Conservation (phyloP, 2,888 invertebrate species). For the Pollenia angustigena region DNA sequence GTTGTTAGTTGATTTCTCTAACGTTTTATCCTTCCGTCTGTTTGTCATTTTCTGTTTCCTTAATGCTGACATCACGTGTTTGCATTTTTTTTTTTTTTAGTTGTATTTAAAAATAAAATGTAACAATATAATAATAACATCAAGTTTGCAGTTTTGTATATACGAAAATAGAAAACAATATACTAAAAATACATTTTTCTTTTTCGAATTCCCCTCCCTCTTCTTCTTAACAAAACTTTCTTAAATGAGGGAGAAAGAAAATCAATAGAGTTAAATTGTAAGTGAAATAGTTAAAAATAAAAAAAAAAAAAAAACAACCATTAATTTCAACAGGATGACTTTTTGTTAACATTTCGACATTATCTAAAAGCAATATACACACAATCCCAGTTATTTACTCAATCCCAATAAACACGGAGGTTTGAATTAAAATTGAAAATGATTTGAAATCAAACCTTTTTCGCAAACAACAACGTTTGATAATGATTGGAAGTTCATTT, state of each 20-base stretch:
- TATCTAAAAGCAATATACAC: too few relatives aligned
- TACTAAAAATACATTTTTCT: background rate
- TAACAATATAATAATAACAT: slow-evolving; percentile 26
- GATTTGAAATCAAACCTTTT: too few relatives aligned
- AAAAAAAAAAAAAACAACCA: background rate
- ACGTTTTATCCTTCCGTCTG: background rate
- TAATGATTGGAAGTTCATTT: too few relatives aligned
- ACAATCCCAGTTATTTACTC: background rate
- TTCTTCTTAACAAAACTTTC: too few relatives aligned
- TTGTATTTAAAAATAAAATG: slow-evolving; percentile 6
- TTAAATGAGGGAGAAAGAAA: background rate
- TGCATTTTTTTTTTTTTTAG: slow-evolving; percentile 1
- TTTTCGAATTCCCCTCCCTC: background rate
- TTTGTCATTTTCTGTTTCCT: slow-evolving; percentile 13
- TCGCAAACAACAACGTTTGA: too few relatives aligned
- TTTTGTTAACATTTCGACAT: too few relatives aligned
- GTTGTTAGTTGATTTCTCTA: background rate
- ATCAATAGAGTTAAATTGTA: slow-evolving; percentile 17
- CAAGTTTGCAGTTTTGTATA: slow-evolving; percentile 12
- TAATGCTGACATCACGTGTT: slow-evolving; percentile 49
- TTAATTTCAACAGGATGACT: slow-evolving; percentile 8
- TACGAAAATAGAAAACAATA: background rate
- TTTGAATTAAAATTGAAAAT: too few relatives aligned
- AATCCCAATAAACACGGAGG: too few relatives aligned
- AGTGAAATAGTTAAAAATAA: slow-evolving; percentile 4